Evolutionary conservation across 2,888 invertebrate species (phyloP).

Genomic region (Drosophila yooni): DNA sequence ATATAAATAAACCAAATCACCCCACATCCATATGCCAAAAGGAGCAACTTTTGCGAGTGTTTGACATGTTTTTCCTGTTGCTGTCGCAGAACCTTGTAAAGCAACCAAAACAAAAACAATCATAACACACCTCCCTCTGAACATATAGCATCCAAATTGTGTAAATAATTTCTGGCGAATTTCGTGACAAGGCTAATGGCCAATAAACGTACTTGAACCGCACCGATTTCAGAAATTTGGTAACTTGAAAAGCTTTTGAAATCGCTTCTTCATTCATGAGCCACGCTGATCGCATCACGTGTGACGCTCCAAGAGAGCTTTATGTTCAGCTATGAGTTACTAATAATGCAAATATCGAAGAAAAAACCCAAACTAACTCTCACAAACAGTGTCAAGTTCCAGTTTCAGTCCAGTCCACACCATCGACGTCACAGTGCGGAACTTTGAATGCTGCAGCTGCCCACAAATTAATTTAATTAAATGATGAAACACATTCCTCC

Average conservation of each 20-base stretch:
- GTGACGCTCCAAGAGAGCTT: slow-evolving; percentile 16
- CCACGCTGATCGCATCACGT: slow-evolving; percentile 67
- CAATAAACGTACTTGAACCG: slow-evolving; percentile 75
- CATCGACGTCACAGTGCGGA: slow-evolving; percentile 51
- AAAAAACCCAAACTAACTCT: slow-evolving; percentile 35
- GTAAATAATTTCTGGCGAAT: slow-evolving; percentile 45
- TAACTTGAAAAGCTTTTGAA: slow-evolving; percentile 11
- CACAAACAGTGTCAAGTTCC: slow-evolving; percentile 31
- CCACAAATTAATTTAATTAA: slow-evolving; percentile 60
- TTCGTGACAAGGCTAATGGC: slow-evolving; percentile 56
- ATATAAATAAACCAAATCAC: slow-evolving; percentile 29
- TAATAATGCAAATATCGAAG: slow-evolving; percentile 6
- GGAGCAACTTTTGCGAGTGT: slow-evolving; percentile 5
- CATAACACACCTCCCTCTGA: slow-evolving; percentile 1
- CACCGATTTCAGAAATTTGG: slow-evolving; percentile 38
- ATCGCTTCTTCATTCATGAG: slow-evolving; percentile 17
- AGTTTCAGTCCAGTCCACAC: slow-evolving; percentile 11
- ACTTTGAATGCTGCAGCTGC: slow-evolving; percentile 53
- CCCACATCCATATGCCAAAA: slow-evolving; percentile 7
- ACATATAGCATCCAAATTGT: slow-evolving; percentile 27
- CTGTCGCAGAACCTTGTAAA: slow-evolving; percentile 35
- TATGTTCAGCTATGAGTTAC: not conserved
- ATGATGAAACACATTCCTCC: slow-evolving; percentile 5
- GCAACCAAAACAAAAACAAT: slow-evolving; percentile 3
- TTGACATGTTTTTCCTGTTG: slow-evolving; percentile 40